These are phyloP conservation scores for Seira sanloemensis DNA, from an alignment of 2,888 invertebrate species.

Conservation along the genomic window DNA sequence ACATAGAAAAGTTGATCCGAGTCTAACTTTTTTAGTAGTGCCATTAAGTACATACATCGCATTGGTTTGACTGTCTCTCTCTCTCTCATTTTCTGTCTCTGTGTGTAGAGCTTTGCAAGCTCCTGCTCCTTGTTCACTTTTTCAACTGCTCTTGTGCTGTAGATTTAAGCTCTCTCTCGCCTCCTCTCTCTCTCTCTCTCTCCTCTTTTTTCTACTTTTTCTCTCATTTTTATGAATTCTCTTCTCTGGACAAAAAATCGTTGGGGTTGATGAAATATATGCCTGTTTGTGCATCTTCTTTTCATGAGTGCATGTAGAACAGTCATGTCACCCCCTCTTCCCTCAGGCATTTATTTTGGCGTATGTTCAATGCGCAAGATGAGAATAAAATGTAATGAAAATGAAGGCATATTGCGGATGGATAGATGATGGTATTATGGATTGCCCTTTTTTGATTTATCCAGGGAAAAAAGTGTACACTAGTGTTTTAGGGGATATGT, in stretches of 20 bases:
- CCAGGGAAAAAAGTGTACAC: constrained; percentile 7
- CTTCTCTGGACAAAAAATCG: constrained; percentile 48
- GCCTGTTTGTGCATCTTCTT: constrained; percentile 50
- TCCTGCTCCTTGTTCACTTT: background rate
- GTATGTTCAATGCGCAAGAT: constrained; percentile 27
- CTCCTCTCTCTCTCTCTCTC: background rate
- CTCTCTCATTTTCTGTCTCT: background rate
- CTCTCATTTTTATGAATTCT: constrained; percentile 26
- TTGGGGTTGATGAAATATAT: constrained; percentile 56
- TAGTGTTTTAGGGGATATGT: no score
- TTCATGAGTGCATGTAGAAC: constrained; percentile 28
- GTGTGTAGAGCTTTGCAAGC: constrained; percentile 6
- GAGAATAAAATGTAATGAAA: background rate
- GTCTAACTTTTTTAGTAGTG: background rate
- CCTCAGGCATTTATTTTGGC: constrained; percentile 62
- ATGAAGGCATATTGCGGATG: constrained; percentile 14
- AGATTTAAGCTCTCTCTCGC: background rate
- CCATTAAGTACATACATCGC: background rate
- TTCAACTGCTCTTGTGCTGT: constrained; percentile 6
- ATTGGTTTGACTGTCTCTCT: background rate
- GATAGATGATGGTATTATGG: background rate
- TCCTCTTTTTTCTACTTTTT: constrained; percentile 13
- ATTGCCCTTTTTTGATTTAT: background rate
- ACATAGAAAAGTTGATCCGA: background rate
- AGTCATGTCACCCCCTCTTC: constrained; percentile 61